phyloP scores from a whole-genome alignment of 1,140 invertebrate genomes.

The Onthophagus taurus region DNA sequence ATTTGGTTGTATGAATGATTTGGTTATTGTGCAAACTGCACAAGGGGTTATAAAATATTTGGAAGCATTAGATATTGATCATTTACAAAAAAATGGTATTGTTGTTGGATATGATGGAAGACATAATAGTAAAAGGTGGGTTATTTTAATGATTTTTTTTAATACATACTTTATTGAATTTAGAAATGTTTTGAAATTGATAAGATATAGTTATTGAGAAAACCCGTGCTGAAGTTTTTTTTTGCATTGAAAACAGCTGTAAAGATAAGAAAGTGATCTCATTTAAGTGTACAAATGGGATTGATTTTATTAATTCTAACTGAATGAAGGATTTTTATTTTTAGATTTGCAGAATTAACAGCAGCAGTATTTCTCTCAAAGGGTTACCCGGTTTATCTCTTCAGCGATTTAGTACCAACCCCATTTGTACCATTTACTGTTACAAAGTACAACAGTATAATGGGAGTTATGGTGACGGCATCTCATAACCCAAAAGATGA shows the following conservation, averaged over 20 bases:
- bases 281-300: no score
- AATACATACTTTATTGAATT: no score
- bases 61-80: constrained; percentile 42
- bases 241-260: no score
- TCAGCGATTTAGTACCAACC: constrained; percentile 75
- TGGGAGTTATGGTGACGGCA: constrained; percentile 93
- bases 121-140: constrained; percentile 80
- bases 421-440: constrained; percentile 87
- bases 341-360: constrained; percentile 84
- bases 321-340: constrained; percentile 19
- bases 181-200: no score
- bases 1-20: constrained; percentile 91
- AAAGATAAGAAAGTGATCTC: no score
- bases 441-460: constrained; percentile 54
- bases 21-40: constrained; percentile 92
- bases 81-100: constrained; percentile 55
- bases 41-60: constrained; percentile 86
- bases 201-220: no score
- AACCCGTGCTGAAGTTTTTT: no score
- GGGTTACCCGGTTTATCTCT: constrained; percentile 77
- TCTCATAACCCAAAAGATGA: constrained; percentile 99
- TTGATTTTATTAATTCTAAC: no score
- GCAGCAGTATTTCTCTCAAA: constrained; percentile 71
- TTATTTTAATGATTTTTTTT: no score
- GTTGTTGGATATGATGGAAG: constrained; percentile 93